phyloP scores from a whole-genome alignment of 2,113 vertebrate species.

The Litocranius walleri region DNA sequence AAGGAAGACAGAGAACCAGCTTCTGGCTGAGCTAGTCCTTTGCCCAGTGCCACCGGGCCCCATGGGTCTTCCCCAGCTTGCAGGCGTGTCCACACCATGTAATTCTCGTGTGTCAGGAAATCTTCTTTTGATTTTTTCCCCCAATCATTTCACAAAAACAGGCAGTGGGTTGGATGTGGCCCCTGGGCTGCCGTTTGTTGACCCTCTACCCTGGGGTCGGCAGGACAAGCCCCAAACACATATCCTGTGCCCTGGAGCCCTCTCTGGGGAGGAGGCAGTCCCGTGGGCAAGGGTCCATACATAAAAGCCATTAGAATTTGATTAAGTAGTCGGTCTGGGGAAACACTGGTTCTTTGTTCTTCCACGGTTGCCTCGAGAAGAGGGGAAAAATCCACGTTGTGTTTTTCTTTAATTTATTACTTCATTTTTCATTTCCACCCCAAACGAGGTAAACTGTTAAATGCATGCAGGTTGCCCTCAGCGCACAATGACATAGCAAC shows the following conservation, averaged over 20 bases:
- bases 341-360: constrained; percentile 67
- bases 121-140: background rate
- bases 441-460: constrained; percentile 61
- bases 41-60: fast-evolving
- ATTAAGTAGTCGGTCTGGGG: background rate
- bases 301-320: background rate
- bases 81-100: background rate
- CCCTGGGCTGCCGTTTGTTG: background rate
- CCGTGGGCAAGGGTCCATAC: background rate
- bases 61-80: background rate
- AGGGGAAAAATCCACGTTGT: background rate
- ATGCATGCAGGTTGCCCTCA: background rate
- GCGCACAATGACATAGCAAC: constrained; percentile 57
- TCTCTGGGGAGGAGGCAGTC: background rate
- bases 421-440: constrained; percentile 77
- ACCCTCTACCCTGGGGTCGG: background rate
- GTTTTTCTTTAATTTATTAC: constrained; percentile 66
- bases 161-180: background rate
- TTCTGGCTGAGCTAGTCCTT: background rate
- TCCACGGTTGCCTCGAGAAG: background rate
- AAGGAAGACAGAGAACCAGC: background rate
- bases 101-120: background rate
- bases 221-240: background rate
- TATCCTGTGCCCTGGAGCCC: fast-evolving
- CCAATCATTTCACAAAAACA: background rate